These are phyloP conservation scores for Anguilla rostrata DNA, from an alignment of 2,113 vertebrate species.

Conservation along the genomic window DNA sequence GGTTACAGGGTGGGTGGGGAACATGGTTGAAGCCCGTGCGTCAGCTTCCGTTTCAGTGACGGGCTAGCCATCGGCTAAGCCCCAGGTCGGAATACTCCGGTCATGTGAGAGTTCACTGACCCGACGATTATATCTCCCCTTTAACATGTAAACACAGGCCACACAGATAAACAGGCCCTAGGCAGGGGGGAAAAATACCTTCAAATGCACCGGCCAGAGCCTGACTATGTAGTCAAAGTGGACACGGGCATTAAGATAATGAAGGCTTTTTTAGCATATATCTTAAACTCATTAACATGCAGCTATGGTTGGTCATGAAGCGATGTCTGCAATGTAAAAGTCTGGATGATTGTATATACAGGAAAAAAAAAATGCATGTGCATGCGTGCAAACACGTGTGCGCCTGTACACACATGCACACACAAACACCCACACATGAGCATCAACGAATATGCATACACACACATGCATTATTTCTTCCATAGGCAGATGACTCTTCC, in stretches of 20 bases:
- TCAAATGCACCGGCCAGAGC: not conserved
- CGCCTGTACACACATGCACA: too few species aligned
- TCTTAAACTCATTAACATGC: not conserved
- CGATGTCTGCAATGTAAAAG: not conserved
- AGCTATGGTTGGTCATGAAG: not conserved
- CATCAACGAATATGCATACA: too few species aligned
- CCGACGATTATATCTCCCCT: constrained; percentile 10
- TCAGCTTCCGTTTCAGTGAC: not conserved
- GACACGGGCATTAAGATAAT: not conserved
- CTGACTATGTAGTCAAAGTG: not conserved
- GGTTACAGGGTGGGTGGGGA: not conserved
- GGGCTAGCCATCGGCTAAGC: not conserved
- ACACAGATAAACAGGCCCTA: constrained; percentile 9
- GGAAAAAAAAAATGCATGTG: too few species aligned
- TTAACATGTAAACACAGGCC: constrained; percentile 18
- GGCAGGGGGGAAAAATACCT: not conserved
- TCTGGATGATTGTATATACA: not conserved
- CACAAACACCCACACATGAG: too few species aligned
- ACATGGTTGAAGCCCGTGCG: too few species aligned
- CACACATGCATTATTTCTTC: too few species aligned
- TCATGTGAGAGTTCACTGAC: constrained; percentile 13
- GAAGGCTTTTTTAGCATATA: not conserved
- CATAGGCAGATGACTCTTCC: too few species aligned
- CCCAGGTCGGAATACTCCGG: not conserved
- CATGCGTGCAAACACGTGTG: too few species aligned